Conservation (phyloP, 2,888 invertebrate genomes). For the Monoplex corrugatus region DNA sequence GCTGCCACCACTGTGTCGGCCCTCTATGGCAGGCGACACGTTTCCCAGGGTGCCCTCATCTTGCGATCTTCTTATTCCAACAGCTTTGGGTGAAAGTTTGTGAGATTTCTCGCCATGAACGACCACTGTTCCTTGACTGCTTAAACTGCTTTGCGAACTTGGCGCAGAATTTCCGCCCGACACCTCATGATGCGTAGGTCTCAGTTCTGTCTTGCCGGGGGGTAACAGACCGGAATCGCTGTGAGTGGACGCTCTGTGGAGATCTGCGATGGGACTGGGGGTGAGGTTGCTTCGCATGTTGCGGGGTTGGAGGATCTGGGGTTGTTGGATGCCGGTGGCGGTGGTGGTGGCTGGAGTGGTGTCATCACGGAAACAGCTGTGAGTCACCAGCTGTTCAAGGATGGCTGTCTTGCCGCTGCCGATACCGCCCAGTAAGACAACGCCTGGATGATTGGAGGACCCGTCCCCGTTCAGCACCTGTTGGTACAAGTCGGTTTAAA, state of each 20-base stretch:
- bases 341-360: slow-evolving; percentile 81
- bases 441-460: slow-evolving; percentile 84
- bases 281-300: slow-evolving; percentile 46
- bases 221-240: neutral
- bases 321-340: neutral
- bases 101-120: neutral
- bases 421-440: slow-evolving; percentile 92
- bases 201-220: neutral
- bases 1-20: no score
- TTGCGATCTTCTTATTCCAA: no score
- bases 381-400: slow-evolving; percentile 95
- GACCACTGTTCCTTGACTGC: neutral
- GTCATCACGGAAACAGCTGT: slow-evolving; percentile 94
- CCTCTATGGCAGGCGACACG: no score
- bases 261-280: neutral
- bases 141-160: neutral
- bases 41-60: no score
- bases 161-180: neutral
- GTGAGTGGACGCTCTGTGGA: neutral
- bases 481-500: slow-evolving; percentile 53
- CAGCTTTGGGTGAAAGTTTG: no score
- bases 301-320: slow-evolving; percentile 63
- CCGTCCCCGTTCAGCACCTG: slow-evolving; percentile 72
- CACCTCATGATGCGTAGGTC: neutral
- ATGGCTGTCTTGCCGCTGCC: slow-evolving; percentile 97